Percentiles rank a stretch among this genome's conserved stretches.
These are phyloP conservation scores for Cistogaster globosa DNA, from an alignment of 2,888 invertebrate genomes.

Conservation along the genomic window DNA sequence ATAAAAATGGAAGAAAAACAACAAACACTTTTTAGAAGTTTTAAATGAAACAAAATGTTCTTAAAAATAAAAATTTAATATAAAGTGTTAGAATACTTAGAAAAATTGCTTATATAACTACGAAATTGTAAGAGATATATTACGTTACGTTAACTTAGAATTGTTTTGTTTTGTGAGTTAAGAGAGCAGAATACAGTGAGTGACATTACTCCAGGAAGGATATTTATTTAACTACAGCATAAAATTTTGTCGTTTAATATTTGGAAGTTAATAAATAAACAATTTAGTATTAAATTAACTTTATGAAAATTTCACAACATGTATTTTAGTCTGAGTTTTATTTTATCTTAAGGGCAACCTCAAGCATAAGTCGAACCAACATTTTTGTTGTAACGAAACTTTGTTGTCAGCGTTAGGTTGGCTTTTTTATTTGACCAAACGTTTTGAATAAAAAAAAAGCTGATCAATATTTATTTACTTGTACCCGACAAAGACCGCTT, in stretches of 20 bases:
- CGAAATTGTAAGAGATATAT: neutral
- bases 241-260: neutral
- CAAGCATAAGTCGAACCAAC: neutral
- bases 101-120: neutral
- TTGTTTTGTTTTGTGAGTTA: neutral
- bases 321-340: neutral
- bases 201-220: neutral
- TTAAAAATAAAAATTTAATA: neutral
- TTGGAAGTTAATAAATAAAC: neutral
- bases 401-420: too few species aligned
- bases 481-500: too few species aligned
- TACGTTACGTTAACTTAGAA: neutral
- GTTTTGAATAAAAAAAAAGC: too few species aligned
- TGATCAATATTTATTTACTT: too few species aligned
- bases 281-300: neutral
- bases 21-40: neutral
- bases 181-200: neutral
- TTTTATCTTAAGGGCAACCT: neutral
- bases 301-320: neutral
- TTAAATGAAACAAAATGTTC: neutral
- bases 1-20: too few species aligned
- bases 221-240: neutral
- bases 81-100: neutral
- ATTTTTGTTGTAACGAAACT: too few species aligned
- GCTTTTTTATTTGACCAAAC: too few species aligned